phyloP scores from a whole-genome alignment of 2,888 invertebrate species.

The Acleris emargana region DNA sequence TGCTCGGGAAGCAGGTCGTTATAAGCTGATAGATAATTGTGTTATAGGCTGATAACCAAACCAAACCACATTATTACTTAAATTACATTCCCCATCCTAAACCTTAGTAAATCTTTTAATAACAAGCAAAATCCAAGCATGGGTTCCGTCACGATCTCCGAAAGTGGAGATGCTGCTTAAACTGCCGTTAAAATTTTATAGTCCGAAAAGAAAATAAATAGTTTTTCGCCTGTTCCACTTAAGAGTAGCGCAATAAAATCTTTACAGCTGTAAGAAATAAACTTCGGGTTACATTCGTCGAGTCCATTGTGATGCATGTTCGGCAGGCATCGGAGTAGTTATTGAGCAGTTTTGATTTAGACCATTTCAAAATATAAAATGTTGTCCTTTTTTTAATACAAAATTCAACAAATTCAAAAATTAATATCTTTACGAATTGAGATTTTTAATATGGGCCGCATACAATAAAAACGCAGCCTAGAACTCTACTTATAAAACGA shows the following conservation, averaged over 20 bases:
- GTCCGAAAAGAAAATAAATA: conserved; percentile 76
- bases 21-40: no score
- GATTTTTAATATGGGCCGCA: no score
- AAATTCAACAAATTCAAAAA: no score
- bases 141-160: conserved; percentile 41
- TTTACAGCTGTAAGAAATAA: conserved; percentile 65
- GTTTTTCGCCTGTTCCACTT: conserved; percentile 71
- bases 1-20: no score
- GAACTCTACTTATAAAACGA: no score
- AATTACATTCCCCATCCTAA: conserved; percentile 13
- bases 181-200: conserved; percentile 74
- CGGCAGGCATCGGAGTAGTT: not conserved
- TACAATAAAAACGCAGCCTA: no score
- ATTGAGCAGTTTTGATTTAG: not conserved
- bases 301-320: conserved; percentile 27
- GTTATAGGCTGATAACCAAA: no score
- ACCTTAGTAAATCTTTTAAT: conserved; percentile 21
- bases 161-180: conserved; percentile 73
- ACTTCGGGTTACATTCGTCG: conserved; percentile 26
- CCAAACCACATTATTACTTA: conserved; percentile 9
- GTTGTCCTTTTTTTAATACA: no score
- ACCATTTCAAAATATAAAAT: no score
- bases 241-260: conserved; percentile 69
- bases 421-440: no score
- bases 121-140: conserved; percentile 13